These are phyloP conservation scores for Spatulosminthurus flaviceps DNA, from an alignment of 2,888 invertebrate species.

Conservation along the genomic window DNA sequence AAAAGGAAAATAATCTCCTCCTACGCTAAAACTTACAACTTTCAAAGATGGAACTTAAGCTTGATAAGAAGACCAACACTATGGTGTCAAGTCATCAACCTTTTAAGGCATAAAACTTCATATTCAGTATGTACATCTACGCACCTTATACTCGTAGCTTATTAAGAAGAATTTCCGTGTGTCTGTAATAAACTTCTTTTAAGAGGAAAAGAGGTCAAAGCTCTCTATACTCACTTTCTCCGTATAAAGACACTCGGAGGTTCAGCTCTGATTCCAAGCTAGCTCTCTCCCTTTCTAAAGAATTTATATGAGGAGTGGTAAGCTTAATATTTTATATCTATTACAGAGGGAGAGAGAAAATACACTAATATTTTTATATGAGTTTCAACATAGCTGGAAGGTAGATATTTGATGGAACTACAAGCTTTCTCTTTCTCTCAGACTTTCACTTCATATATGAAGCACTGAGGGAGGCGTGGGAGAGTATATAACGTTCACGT, in stretches of 20 bases:
- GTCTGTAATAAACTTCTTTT: too few species aligned
- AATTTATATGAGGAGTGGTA: too few species aligned
- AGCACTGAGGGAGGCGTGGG: neutral
- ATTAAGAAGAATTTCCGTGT: neutral
- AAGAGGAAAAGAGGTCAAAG: too few species aligned
- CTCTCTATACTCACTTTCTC: too few species aligned
- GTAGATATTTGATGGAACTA: neutral
- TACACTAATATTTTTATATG: neutral
- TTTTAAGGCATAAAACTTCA: too few species aligned
- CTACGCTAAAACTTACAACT: neutral
- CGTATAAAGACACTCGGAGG: too few species aligned
- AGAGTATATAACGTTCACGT: neutral
- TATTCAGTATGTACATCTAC: neutral
- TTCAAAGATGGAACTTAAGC: neutral
- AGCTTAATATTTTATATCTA: too few species aligned
- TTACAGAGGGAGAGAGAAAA: neutral
- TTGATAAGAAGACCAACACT: neutral
- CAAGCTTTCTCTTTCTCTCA: neutral
- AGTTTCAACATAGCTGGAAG: neutral
- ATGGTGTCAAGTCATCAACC: neutral
- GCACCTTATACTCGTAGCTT: neutral
- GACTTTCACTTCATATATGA: neutral
- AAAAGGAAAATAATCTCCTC: neutral
- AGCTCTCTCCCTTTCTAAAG: too few species aligned
- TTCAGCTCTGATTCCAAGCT: too few species aligned